Evolutionary conservation across 2,888 invertebrate species (phyloP), one percentile per base, ranked within the genome.

Genomic region (Hemistola chrysoprasaria): DNA sequence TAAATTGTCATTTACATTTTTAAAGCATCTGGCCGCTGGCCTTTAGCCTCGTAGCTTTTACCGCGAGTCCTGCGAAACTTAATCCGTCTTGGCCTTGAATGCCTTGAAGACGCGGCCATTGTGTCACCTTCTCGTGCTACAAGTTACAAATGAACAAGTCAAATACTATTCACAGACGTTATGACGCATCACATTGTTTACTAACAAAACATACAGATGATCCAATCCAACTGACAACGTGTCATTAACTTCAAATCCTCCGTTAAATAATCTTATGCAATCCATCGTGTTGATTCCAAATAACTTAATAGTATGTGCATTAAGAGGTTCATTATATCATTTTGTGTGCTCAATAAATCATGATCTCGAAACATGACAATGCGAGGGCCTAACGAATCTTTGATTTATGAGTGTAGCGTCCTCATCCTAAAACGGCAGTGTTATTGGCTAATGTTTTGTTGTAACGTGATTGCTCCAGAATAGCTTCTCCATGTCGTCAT

Each of bases 391-490:
- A 59, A 62, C 66, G 59, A 56, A 53, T 50, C 56, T 61, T 53
- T 73, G 68, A 78, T 75, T 72, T 71, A 77, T 73, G 69, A 62
- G 53, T 52, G 45, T 36, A 52, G 56, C 55, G 60, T 64, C 69
- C 59, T 61, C 59, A 61, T 50, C 52, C 49, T 53, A 53, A 56
- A 42, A 53, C 28, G 49, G 50, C 38, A 43, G 36, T 46, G 53
- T 16, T 30, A 37, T 78, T 75, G 65, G 65, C 60, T 57, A 73
- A 74, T 56, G 47, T 50, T 41, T 56, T 56, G 67, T 70, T 70
- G 62, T 58, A 59, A 30, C 22, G 38, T 26, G 65, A 59, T 61
- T 59, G 56, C 58, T 67, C 56, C 55, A 57, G 55, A 57, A 57
- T 65, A 63, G 62, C 62, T 56, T 58, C 53, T 72, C 66, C 28